Base-by-base conservation (phyloP, 2,888 invertebrate species). In the Sesia apiformis region DNA sequence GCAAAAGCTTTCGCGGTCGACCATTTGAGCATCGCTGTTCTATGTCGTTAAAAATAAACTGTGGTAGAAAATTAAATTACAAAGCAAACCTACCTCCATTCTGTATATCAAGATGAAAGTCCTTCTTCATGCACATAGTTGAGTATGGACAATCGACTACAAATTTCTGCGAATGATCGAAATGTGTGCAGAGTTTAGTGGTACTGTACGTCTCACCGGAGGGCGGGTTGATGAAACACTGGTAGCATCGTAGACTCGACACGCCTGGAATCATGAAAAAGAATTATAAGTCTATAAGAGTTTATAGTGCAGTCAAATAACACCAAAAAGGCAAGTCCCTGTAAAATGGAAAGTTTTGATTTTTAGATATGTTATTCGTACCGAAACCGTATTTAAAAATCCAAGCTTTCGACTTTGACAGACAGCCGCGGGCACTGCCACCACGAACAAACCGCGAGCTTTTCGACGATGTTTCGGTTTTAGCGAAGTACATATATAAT, bases 81-180 rank as follows among this genome's bases (percentile, higher is more conserved):
- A 23, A 23, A 2, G 2, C 23, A 39, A 46, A 82, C 90, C 77
- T 78, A 93, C 94, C 91, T 87, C 94, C 93, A 69, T 92, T 92
- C 62, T 92, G 91, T 66, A 95, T 90, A 59, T 92, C 86, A 23
- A 92, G 90, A 62, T 91, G 90, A 59, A 92, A 92, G 52, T 93
- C 92, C 69, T 92, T 93, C 76, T 96, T 96, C 90, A 94, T 92
- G 72, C 96, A 97, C 90, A 95, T 93, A 1, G 96, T 96, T 0
- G 96, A 96, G 71, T 91, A 93, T 0, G 94, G 94, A 73, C 96
- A 97, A 60, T 94, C 92, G 4, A 93, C 92, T 58, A 94, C 91
- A 78, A 92, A 97, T 63, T 90, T 90, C 4, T 91, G 84, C 3
- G 94, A 93, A 63, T 92, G 91, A 74, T 96, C 94, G 75, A 96